Percentiles rank a stretch among this genome's conserved stretches.
These are phyloP conservation scores for Grammomys dolichurus DNA, from an alignment of 2,113 vertebrate genomes.

Conservation along the genomic window DNA sequence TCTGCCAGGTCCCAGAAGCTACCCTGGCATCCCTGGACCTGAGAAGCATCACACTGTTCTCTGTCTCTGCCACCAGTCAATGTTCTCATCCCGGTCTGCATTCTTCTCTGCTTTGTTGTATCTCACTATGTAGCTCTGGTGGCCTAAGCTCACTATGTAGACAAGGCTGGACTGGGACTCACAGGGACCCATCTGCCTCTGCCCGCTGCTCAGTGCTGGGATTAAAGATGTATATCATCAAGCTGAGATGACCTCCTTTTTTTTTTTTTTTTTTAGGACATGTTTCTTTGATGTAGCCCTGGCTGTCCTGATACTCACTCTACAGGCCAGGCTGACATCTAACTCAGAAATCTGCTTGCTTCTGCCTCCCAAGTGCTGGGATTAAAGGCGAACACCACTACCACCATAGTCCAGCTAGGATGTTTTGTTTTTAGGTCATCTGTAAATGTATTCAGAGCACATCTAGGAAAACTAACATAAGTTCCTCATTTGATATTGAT, in stretches of 20 bases:
- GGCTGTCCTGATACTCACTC: background rate
- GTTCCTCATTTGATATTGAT: background rate
- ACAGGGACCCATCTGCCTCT: background rate
- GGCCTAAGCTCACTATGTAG: background rate
- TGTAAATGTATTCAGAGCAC: background rate
- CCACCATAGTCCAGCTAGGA: background rate
- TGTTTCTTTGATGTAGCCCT: background rate
- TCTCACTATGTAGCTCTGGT: background rate
- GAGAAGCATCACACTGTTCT: background rate
- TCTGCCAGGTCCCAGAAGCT: background rate
- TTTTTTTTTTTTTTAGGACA: too few species aligned
- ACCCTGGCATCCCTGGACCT: background rate
- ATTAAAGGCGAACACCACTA: background rate
- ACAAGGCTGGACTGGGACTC: background rate
- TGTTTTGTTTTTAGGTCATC: background rate
- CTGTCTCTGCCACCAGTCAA: background rate
- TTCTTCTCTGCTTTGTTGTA: background rate
- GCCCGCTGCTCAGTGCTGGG: background rate
- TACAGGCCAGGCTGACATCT: background rate
- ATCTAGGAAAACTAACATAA: background rate
- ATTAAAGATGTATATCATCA: background rate
- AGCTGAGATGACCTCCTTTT: too few species aligned
- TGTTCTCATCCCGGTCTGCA: background rate
- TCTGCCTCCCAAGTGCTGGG: background rate
- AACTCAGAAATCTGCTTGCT: background rate